Conservation (phyloP, 2,797 vertebrate species). For the Setipinna tenuifilis region DNA sequence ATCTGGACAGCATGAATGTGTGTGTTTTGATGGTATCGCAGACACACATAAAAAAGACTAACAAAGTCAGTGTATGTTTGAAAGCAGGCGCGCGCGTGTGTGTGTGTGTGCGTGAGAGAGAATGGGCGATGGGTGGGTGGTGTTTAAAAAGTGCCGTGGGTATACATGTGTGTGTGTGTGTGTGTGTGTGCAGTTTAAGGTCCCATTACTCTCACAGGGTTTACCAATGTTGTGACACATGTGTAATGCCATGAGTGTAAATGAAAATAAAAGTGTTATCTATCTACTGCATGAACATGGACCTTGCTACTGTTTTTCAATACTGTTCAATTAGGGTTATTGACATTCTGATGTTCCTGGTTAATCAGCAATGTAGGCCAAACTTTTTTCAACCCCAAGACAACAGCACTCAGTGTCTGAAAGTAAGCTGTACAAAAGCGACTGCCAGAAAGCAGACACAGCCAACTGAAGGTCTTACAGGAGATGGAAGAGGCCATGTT, state of each 20-base stretch:
- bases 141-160: conserved; percentile 16
- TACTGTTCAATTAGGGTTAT: neutral
- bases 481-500: conserved; percentile 58
- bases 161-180: conserved; percentile 1
- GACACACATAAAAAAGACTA: conserved; percentile 36
- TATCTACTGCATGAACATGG: conserved; percentile 23
- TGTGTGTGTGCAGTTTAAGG: conserved; percentile 20
- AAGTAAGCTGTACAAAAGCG: neutral
- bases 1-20: conserved; percentile 67
- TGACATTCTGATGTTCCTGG: neutral
- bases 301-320: neutral
- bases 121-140: neutral
- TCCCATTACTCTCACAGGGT: conserved; percentile 29
- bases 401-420: neutral
- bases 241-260: conserved; percentile 2
- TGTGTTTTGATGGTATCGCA: conserved; percentile 74
- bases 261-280: neutral
- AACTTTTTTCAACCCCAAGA: neutral
- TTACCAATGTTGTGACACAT: conserved; percentile 29
- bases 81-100: conserved; percentile 34
- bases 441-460: neutral
- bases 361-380: neutral
- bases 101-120: conserved; percentile 39
- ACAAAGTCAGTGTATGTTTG: conserved; percentile 44
- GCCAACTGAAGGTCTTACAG: conserved; percentile 17